These are phyloP conservation scores for Poicephalus gulielmi DNA, from an alignment of 2,113 vertebrate species.

Conservation along the genomic window DNA sequence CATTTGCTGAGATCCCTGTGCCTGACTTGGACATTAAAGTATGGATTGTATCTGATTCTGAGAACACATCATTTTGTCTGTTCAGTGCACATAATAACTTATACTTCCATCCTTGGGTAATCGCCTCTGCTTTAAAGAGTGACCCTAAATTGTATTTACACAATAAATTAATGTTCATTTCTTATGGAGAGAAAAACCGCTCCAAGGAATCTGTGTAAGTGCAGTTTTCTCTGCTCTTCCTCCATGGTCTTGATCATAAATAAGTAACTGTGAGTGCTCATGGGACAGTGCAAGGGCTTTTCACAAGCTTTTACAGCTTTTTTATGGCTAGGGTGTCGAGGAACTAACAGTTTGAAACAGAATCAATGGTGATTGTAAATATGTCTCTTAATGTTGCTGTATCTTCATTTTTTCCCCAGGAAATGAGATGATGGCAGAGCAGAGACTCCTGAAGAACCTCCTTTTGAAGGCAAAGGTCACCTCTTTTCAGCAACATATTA, in stretches of 20 bases:
- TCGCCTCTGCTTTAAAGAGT: neutral
- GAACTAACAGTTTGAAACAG: neutral
- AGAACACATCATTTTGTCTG: neutral
- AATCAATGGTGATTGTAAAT: neutral
- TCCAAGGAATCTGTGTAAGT: neutral
- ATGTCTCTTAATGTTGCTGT: neutral
- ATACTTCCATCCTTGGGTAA: neutral
- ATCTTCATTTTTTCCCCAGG: neutral
- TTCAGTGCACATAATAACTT: neutral
- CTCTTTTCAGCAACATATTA: neutral
- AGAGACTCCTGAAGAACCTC: neutral
- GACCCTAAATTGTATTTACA: slow-evolving; percentile 37
- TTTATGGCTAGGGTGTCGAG: neutral
- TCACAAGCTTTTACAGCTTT: neutral
- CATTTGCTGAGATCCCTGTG: neutral
- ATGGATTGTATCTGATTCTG: neutral
- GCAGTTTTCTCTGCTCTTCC: slow-evolving; percentile 13
- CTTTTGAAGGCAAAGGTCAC: slow-evolving; percentile 30
- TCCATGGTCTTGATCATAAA: neutral
- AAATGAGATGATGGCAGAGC: neutral
- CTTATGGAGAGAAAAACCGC: neutral
- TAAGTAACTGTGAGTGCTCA: neutral
- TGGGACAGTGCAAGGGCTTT: neutral
- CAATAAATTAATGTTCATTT: neutral
- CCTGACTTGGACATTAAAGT: neutral